phyloP scores from a whole-genome alignment of 1,140 invertebrate species.

The Bombyx mandarina region DNA sequence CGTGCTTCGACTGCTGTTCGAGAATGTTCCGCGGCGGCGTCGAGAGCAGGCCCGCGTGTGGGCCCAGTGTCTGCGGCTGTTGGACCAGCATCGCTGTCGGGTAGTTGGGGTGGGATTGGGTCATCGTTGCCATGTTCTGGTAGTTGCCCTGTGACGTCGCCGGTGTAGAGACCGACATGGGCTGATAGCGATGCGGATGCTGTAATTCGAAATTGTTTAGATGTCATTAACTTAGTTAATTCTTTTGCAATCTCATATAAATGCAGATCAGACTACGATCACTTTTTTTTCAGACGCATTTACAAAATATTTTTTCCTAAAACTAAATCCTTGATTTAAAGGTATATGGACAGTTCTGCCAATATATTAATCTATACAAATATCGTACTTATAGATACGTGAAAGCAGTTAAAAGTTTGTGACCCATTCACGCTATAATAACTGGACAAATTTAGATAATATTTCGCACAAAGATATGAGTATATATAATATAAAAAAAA shows the following conservation, averaged over 20 bases:
- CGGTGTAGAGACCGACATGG: slow-evolving; percentile 58
- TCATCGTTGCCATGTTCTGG: slow-evolving; percentile 47
- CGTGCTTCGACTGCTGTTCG: slow-evolving; percentile 40
- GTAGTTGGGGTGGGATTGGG: slow-evolving; percentile 51
- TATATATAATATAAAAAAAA: too few relatives aligned
- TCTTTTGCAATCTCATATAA: not conserved
- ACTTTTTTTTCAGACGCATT: too few relatives aligned
- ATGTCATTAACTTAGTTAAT: not conserved
- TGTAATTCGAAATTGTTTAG: slow-evolving; percentile 13
- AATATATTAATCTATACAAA: too few relatives aligned
- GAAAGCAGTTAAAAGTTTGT: too few relatives aligned
- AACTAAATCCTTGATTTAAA: too few relatives aligned
- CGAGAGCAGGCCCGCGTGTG: slow-evolving; percentile 29
- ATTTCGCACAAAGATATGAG: too few relatives aligned
- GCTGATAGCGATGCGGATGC: slow-evolving; percentile 52
- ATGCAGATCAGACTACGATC: too few relatives aligned
- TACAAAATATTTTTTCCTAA: too few relatives aligned
- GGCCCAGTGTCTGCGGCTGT: slow-evolving; percentile 12
- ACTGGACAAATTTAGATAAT: too few relatives aligned
- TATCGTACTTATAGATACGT: too few relatives aligned
- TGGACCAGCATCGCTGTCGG: slow-evolving; percentile 18
- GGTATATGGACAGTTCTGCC: too few relatives aligned
- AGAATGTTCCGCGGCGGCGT: slow-evolving; percentile 36
- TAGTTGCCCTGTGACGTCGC: slow-evolving; percentile 45
- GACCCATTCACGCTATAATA: too few relatives aligned